phyloP scores from a whole-genome alignment of 2,797 vertebrate genomes.

The Pristis pectinata region DNA sequence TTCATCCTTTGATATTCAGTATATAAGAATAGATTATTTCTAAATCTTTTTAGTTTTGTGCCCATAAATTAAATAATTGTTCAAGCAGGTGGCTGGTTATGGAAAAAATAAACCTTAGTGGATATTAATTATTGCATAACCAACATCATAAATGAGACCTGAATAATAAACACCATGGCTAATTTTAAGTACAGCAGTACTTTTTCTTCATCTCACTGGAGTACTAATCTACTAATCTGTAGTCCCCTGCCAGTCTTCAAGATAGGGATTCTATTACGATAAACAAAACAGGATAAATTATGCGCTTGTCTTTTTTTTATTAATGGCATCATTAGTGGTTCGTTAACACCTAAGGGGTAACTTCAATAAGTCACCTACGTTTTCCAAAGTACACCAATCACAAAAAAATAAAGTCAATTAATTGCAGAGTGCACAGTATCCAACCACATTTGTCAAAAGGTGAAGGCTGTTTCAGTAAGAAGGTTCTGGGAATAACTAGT shows the following conservation, averaged over 20 bases:
- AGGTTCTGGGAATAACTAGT: neutral
- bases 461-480: neutral
- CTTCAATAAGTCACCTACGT: constrained; percentile 6
- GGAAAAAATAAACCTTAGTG: neutral
- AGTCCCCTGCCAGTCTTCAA: neutral
- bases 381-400: constrained; percentile 9
- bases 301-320: constrained; percentile 14
- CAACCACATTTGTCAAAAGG: neutral
- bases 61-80: neutral
- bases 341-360: neutral
- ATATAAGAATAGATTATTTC: neutral
- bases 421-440: neutral
- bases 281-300: constrained; percentile 29
- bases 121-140: neutral
- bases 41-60: neutral
- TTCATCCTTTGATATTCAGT: neutral
- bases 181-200: neutral
- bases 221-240: constrained; percentile 7
- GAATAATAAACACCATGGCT: neutral
- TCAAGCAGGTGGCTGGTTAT: neutral
- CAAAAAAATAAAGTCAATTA: constrained; percentile 2
- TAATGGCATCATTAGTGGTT: constrained; percentile 30
- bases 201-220: constrained; percentile 7
- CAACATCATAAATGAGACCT: neutral
- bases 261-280: neutral